A percentile compares a stretch with the other conserved stretches of the same genome.
Conservation (phyloP, 1,140 invertebrate species). For the Bombus sylvicola region DNA sequence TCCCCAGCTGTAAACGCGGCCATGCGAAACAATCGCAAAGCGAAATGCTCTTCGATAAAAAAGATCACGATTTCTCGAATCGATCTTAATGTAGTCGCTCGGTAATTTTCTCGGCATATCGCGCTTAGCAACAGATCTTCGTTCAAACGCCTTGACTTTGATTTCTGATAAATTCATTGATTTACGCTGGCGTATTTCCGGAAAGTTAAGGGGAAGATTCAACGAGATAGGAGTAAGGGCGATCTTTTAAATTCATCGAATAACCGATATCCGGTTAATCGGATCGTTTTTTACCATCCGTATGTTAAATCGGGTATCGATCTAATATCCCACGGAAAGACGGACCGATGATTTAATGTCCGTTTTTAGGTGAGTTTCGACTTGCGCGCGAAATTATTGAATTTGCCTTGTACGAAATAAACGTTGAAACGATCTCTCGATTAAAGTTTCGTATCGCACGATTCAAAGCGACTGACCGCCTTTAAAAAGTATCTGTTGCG, state of each 20-base stretch:
- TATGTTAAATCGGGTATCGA: background rate
- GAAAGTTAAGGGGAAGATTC: background rate
- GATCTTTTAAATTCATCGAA: background rate
- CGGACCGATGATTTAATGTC: slow-evolving; percentile 19
- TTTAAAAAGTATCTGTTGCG: no score
- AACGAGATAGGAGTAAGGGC: background rate
- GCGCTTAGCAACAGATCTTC: no score
- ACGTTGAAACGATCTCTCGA: background rate
- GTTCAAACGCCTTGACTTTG: no score
- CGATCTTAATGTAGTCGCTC: background rate
- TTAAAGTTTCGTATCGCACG: background rate
- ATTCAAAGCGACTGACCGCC: no score
- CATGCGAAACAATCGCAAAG: background rate
- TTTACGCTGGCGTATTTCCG: background rate
- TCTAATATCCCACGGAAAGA: slow-evolving; percentile 2
- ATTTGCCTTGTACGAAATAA: background rate
- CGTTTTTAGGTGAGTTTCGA: background rate
- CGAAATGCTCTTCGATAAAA: slow-evolving; percentile 32
- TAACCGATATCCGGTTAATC: background rate
- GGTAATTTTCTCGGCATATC: no score
- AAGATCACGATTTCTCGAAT: no score
- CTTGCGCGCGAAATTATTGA: background rate
- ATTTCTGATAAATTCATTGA: background rate
- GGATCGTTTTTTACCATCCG: slow-evolving; percentile 1
- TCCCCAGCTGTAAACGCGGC: background rate